Conservation (phyloP, 1,140 invertebrate genomes). For the Papilio xuthus region DNA sequence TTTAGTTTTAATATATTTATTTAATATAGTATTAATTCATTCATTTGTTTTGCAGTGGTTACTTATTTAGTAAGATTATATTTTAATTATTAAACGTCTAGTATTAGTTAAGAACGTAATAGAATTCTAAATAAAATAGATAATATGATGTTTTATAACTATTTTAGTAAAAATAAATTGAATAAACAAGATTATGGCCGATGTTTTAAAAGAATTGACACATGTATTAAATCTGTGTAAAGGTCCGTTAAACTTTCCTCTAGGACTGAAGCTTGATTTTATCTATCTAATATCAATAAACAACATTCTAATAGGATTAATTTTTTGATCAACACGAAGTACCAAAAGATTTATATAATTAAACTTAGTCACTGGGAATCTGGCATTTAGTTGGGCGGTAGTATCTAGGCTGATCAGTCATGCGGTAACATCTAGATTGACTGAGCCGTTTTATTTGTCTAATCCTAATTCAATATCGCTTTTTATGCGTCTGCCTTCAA, state of each 20-base stretch:
- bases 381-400: constrained; percentile 75
- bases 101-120: no score
- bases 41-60: no score
- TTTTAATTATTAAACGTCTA: no score
- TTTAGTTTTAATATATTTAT: no score
- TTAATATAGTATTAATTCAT: no score
- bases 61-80: no score
- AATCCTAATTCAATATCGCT: constrained; percentile 74
- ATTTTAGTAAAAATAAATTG: background rate
- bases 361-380: constrained; percentile 75
- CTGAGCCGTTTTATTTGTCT: constrained; percentile 74
- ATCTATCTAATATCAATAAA: background rate
- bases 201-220: background rate
- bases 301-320: constrained; percentile 22
- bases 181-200: background rate
- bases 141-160: no score
- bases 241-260: background rate
- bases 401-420: constrained; percentile 76
- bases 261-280: background rate
- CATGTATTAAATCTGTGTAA: background rate
- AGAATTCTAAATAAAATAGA: no score
- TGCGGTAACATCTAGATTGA: constrained; percentile 76
- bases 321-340: constrained; percentile 33
- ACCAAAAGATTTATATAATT: constrained; percentile 51
- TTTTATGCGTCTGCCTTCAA: constrained; percentile 69